Evolutionary conservation across 2,113 vertebrate species (phyloP), one percentile per base, ranked within the genome.

Genomic region (Hyperopisus bebe): DNA sequence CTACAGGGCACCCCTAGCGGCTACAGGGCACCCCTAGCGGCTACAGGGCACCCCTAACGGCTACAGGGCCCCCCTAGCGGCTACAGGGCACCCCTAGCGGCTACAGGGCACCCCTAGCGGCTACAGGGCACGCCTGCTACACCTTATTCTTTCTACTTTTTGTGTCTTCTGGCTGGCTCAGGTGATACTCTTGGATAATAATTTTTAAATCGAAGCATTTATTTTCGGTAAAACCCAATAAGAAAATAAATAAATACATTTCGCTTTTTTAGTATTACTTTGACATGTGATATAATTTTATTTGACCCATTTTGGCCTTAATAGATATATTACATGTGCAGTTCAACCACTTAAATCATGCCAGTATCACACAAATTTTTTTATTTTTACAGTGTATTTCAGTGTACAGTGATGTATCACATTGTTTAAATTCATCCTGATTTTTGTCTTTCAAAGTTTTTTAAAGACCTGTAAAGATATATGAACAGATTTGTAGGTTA

Each of bases 81-180:
- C n/a, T n/a, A n/a, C n/a, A n/a, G n/a, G n/a, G n/a, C n/a, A n/a
- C n/a, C n/a, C n/a, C n/a, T n/a, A n/a, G n/a, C n/a, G n/a, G n/a
- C n/a, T n/a, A n/a, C n/a, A n/a, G n/a, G n/a, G n/a, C n/a, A n/a
- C 31, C 44, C 17, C 77, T 51, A 35, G 48, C 21, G 31, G 80
- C 24, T 27, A 50, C 47, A 10, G 9, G 47, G 10, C 42, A 66
- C 11, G 27, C 21, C 51, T 5, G 47, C 15, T 86, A 55, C 4
- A 24, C 4, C 17, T 17, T 13, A 21, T 80, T 48, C 2, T 39
- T 90, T 88, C 47, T 90, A 87, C 90, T 93, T 94, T 95, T 93
- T 92, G 94, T 89, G 92, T 95, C 88, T 1, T 94, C 95, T 95
- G 95, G 94, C 96, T 94, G 96, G 95, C 91, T 95, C 95, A 95